These are phyloP conservation scores for Drosophila demipolita DNA, from an alignment of 2,888 invertebrate species.

Conservation along the genomic window DNA sequence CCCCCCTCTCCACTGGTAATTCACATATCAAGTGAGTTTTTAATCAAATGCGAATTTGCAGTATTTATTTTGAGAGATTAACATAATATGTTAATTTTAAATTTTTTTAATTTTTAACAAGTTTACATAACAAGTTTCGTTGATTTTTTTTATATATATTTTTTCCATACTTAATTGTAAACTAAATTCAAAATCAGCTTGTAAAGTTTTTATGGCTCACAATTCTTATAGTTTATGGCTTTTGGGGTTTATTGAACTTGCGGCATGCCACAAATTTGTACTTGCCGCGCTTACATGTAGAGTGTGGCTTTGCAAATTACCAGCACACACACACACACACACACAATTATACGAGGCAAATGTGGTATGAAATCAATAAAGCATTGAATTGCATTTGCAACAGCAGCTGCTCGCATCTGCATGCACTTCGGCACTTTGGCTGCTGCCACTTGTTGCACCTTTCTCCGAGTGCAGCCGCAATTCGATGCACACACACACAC, in stretches of 20 bases:
- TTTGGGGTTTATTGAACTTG: conserved; percentile 44
- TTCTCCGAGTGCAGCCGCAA: conserved; percentile 65
- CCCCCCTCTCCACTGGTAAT: conserved; percentile 35
- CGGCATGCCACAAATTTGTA: conserved; percentile 25
- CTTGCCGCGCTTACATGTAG: conserved; percentile 14
- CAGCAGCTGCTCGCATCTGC: conserved; percentile 55
- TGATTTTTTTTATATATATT: not conserved
- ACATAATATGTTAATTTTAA: not conserved
- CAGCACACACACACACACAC: conserved; percentile 31
- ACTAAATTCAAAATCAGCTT: not conserved
- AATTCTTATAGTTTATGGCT: conserved; percentile 4
- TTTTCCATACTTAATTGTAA: not conserved
- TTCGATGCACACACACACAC: conserved; percentile 43
- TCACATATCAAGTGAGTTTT: conserved; percentile 22
- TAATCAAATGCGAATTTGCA: conserved; percentile 15
- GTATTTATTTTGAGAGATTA: conserved; percentile 11
- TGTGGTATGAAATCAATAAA: conserved; percentile 78
- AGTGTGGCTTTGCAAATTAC: conserved; percentile 31
- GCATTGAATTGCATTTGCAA: conserved; percentile 62
- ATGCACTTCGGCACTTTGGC: conserved; percentile 58
- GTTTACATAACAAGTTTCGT: not conserved
- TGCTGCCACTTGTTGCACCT: conserved; percentile 78
- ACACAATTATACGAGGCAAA: conserved; percentile 59
- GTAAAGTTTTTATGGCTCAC: not conserved
- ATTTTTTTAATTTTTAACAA: not conserved